phyloP scores from a whole-genome alignment of 64 coral and sea anemone species.

The Platygyra sinensis region DNA sequence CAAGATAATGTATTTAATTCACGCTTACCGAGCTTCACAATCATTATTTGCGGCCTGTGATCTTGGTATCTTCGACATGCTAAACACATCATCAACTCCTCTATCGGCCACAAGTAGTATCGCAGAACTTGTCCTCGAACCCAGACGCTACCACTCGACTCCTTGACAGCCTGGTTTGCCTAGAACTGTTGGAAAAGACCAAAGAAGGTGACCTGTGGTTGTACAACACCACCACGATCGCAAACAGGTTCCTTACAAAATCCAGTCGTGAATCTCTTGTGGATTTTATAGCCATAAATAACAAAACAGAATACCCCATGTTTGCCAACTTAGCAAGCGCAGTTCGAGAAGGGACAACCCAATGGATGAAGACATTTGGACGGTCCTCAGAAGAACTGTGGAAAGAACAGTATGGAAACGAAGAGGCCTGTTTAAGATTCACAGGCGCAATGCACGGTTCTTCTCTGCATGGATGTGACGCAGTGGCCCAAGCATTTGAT shows the following conservation, averaged over 20 bases:
- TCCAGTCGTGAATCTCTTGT: background rate
- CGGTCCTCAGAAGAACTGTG: background rate
- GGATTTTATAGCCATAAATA: background rate
- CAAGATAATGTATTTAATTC: constrained; percentile 27
- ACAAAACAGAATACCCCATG: background rate
- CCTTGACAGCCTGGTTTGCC: background rate
- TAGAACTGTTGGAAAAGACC: constrained; percentile 1
- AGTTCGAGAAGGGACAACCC: background rate
- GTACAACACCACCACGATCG: background rate
- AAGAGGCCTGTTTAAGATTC: background rate
- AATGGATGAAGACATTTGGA: background rate
- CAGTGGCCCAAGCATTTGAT: background rate
- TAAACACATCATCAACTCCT: constrained; percentile 20
- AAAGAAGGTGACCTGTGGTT: background rate
- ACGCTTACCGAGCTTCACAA: constrained; percentile 19
- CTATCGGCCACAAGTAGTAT: background rate
- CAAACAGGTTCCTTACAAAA: background rate
- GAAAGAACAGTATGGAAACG: background rate
- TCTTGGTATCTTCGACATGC: constrained; percentile 61
- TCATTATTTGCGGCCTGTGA: constrained; percentile 34
- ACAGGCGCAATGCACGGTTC: background rate
- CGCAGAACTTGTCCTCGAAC: background rate
- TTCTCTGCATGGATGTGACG: background rate
- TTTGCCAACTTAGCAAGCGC: background rate
- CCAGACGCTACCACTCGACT: background rate